These are phyloP conservation scores for Lordiphosa fenestrarum DNA, from an alignment of 2,888 invertebrate genomes.

Conservation along the genomic window DNA sequence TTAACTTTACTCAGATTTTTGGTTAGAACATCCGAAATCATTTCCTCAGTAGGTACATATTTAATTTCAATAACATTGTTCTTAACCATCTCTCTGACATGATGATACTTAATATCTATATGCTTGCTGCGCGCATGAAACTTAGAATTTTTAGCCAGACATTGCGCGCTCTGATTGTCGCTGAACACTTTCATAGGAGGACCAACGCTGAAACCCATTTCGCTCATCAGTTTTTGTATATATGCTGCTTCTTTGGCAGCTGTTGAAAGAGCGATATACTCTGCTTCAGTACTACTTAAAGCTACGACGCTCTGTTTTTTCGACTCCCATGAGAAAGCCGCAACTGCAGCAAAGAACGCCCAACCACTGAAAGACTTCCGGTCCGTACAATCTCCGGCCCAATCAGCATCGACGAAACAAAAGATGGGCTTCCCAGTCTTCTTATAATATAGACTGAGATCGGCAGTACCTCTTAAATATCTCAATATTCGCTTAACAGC, in stretches of 20 bases:
- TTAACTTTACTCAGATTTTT: no score
- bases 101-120: slow-evolving; percentile 30
- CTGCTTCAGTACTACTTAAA: no score
- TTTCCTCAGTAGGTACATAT: no score
- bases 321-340: neutral
- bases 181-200: slow-evolving; percentile 9
- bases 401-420: slow-evolving; percentile 16
- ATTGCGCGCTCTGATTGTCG: slow-evolving; percentile 32
- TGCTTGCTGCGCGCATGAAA: slow-evolving; percentile 33
- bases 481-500: slow-evolving; percentile 8
- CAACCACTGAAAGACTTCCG: slow-evolving; percentile 12
- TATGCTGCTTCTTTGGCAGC: slow-evolving; percentile 13
- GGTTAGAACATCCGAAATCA: no score
- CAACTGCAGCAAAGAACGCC: slow-evolving; percentile 7
- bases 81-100: slow-evolving; percentile 22
- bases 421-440: slow-evolving; percentile 1
- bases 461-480: neutral
- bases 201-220: no score
- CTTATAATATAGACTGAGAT: neutral
- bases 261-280: neutral
- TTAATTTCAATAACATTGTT: neutral
- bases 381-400: slow-evolving; percentile 10
- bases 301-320: slow-evolving; percentile 3
- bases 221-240: no score
- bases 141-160: slow-evolving; percentile 26